Conservation (phyloP, 2,888 invertebrate genomes). For the Oxystoma pomonae region DNA sequence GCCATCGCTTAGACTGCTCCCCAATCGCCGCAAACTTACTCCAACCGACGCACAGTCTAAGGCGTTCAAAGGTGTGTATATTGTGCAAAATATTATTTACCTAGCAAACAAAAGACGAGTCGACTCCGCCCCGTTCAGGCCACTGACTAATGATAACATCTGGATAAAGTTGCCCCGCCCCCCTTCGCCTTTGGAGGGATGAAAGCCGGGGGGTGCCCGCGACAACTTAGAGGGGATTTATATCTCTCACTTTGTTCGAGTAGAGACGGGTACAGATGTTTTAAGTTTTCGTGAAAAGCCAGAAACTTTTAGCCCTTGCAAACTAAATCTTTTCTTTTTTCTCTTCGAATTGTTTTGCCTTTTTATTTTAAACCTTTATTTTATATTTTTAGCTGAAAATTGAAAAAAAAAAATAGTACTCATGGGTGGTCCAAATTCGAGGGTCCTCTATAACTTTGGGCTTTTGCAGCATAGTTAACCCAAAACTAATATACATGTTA, state of each 20-base stretch:
- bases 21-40: conserved; percentile 6
- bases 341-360: not conserved
- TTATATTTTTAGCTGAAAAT: too few species aligned
- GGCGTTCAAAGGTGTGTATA: conserved; percentile 55
- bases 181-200: conserved; percentile 30
- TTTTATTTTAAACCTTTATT: not conserved
- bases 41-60: conserved; percentile 47
- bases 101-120: conserved; percentile 54
- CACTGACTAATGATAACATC: conserved; percentile 48
- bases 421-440: too few species aligned
- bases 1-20: conserved; percentile 36
- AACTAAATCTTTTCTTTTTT: not conserved
- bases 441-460: too few species aligned
- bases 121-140: conserved; percentile 47
- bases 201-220: conserved; percentile 26
- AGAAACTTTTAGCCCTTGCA: not conserved
- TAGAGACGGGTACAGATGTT: not conserved
- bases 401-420: too few species aligned
- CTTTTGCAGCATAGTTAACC: too few species aligned
- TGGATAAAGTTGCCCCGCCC: conserved; percentile 37
- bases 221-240: conserved; percentile 15
- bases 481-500: too few species aligned
- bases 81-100: conserved; percentile 72
- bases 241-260: not conserved
- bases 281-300: not conserved